Conservation (phyloP, 2,113 vertebrate species). For the Lycaon pictus region DNA sequence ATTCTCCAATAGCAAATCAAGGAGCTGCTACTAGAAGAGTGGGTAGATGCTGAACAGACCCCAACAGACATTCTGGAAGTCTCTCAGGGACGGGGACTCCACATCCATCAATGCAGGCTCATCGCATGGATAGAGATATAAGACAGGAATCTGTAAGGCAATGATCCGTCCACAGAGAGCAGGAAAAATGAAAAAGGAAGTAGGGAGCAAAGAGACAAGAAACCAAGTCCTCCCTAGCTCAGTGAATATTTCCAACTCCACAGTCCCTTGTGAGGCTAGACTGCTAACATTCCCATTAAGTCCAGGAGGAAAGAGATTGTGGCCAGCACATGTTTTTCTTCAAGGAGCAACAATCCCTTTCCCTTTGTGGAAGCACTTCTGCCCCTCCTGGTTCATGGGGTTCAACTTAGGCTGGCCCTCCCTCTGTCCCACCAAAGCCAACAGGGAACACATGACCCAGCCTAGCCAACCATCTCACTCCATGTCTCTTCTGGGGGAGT, state of each 20-base stretch:
- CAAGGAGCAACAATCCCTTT: too few relatives aligned
- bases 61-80: background rate
- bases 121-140: accelerated
- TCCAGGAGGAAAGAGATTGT: background rate
- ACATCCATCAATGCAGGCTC: background rate
- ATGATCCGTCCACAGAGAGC: background rate
- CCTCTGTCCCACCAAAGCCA: background rate
- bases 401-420: background rate
- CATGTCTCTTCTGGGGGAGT: background rate
- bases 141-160: background rate
- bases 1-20: background rate
- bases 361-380: background rate
- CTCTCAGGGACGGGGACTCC: background rate
- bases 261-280: background rate
- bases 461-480: background rate
- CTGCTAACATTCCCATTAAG: too few relatives aligned
- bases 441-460: background rate
- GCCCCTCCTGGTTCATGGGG: background rate
- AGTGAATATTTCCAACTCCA: background rate
- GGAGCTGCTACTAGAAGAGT: background rate
- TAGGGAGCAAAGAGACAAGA: background rate
- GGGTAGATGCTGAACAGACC: background rate
- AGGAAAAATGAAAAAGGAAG: background rate
- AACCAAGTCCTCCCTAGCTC: background rate
- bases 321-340: background rate